Conservation (phyloP, 1,140 invertebrate species). For the Nephotettix cincticeps region DNA sequence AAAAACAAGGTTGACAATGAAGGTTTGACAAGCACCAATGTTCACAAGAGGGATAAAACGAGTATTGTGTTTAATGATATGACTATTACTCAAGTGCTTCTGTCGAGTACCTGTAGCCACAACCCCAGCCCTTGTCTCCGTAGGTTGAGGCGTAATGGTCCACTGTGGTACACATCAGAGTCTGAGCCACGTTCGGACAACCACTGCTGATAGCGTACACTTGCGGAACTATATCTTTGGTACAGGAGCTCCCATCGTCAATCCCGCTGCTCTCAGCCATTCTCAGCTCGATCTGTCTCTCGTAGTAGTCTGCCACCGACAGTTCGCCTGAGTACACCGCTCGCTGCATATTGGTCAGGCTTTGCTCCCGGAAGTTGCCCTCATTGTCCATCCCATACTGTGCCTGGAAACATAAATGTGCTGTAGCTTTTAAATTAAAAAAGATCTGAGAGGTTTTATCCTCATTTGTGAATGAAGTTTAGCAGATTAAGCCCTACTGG, state of each 20-base stretch:
- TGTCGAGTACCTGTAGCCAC: conserved; percentile 74
- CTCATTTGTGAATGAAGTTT: too few species aligned
- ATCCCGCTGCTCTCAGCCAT: conserved; percentile 73
- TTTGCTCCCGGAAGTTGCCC: conserved; percentile 77
- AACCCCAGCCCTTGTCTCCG: conserved; percentile 88
- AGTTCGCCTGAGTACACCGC: conserved; percentile 84
- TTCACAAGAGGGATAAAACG: not conserved
- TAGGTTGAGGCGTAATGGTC: conserved; percentile 86
- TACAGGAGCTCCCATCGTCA: conserved; percentile 80
- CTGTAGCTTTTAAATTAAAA: too few species aligned
- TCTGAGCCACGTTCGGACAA: conserved; percentile 64
- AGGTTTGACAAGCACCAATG: too few species aligned
- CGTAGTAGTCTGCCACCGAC: conserved; percentile 81
- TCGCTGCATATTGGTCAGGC: conserved; percentile 76
- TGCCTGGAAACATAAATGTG: conserved; percentile 55
- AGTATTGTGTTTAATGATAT: not conserved
- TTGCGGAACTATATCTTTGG: conserved; percentile 67
- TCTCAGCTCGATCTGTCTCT: conserved; percentile 71
- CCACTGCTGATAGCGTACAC: conserved; percentile 67
- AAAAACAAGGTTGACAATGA: too few species aligned
- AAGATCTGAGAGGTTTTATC: too few species aligned
- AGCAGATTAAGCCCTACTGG: too few species aligned
- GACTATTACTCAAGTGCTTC: too few species aligned
- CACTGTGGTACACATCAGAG: conserved; percentile 72
- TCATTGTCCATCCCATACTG: conserved; percentile 90